Base-by-base conservation (phyloP, 2,113 vertebrate species). In the Dicerorhinus sumatrensis region DNA sequence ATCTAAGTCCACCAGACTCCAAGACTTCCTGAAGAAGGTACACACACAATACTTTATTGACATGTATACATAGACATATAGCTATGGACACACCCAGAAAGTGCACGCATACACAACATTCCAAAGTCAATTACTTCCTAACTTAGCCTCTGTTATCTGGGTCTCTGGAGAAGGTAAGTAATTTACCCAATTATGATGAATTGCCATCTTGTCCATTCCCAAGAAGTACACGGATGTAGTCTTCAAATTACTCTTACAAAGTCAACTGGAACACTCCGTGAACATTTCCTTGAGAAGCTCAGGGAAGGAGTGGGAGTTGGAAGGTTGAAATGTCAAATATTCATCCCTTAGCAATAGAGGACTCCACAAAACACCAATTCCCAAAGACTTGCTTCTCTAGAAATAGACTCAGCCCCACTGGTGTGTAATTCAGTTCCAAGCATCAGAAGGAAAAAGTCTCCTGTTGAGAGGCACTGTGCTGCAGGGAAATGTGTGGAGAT, bases 221-320 rank as follows among this genome's bases (percentile, higher is more conserved):
- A 95, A 70, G 69, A 89, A 79, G 76, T n/a, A 85, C 12, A 80
- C 1, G 21, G 96, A 94, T 73, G 27, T 62, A 86, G 84, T 97
- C 97, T 98, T 97, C 93, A 96, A 96, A 91, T 94, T 63, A 96
- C 91, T 72, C 11, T 96, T 93, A 91, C 98, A 96, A 92, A 92
- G 83, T 96, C 84, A 87, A 95, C 86, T 76, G n/a, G 80, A 89
- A 97, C 73, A 25, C 42, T 94, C 75, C 63, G 83, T 92, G 84
- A 92, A 36, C 92, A 97, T 96, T 98, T 98, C 90, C 88, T 98
- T 97, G 89, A 97, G 83, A 87, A 97, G 11, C 56, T 90, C 75
- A 58, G 85, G 92, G 96, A 97, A 60, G 48, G 36, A 8, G 21
- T 79, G 4, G 33, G 70, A 11, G 72, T 2, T 9, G 36, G 42